Conservation (phyloP, 1,140 invertebrate species). For the Eurosta solidaginis region DNA sequence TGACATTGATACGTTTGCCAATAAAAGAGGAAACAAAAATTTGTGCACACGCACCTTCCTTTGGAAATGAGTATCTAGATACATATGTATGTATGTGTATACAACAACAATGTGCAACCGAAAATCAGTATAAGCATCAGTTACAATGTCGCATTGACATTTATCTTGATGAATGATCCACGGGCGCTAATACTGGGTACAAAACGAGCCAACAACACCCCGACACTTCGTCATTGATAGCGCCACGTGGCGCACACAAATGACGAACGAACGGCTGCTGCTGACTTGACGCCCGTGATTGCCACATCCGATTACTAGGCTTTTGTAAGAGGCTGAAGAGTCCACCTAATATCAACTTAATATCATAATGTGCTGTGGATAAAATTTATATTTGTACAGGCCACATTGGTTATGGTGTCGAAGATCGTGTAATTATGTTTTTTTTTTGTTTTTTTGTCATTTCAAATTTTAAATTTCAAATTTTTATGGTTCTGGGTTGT, state of each 20-base stretch:
- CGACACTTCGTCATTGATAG: background rate
- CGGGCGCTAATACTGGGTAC: constrained; percentile 5
- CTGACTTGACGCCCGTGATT: constrained; percentile 14
- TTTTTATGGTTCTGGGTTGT: background rate
- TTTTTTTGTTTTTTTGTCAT: too few relatives aligned
- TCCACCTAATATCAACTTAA: background rate
- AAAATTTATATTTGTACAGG: background rate
- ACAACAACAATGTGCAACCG: background rate
- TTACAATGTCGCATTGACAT: constrained; percentile 35
- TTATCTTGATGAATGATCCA: constrained; percentile 38
- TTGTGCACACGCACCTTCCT: constrained; percentile 7
- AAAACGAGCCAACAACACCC: constrained; percentile 5
- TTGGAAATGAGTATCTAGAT: background rate
- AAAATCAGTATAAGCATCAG: background rate
- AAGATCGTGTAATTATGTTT: too few relatives aligned
- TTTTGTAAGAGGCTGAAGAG: background rate
- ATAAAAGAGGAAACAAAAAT: background rate
- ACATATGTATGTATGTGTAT: background rate
- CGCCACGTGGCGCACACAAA: constrained; percentile 9
- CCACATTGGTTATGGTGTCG: too few relatives aligned
- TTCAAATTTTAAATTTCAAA: too few relatives aligned
- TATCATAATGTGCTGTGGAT: background rate
- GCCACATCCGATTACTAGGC: constrained; percentile 22
- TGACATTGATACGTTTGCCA: constrained; percentile 24
- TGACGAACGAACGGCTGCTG: constrained; percentile 13